These are phyloP conservation scores for Oxystoma pomonae DNA, from an alignment of 2,888 invertebrate genomes.

Conservation along the genomic window DNA sequence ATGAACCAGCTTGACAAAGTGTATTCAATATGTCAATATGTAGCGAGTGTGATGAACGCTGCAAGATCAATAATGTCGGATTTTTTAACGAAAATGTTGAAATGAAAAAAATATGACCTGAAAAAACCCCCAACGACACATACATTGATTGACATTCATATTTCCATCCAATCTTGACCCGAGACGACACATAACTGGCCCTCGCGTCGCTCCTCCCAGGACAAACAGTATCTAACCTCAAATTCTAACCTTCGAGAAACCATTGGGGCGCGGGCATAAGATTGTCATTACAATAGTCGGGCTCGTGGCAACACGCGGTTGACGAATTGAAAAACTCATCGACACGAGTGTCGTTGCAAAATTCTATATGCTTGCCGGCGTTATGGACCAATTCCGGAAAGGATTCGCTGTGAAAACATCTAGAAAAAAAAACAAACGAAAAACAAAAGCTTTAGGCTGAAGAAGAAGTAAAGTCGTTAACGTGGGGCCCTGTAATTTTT, in stretches of 20 bases:
- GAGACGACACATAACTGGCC: not conserved
- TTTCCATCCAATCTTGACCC: not conserved
- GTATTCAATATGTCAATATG: too few relatives aligned
- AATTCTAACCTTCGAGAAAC: slow-evolving; percentile 17
- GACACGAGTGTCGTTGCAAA: slow-evolving; percentile 35
- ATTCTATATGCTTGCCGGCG: slow-evolving; percentile 34
- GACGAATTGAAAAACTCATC: slow-evolving; percentile 29
- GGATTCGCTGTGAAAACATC: slow-evolving; percentile 35
- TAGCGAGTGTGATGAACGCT: too few relatives aligned
- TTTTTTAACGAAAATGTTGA: too few relatives aligned
- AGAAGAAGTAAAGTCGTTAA: not conserved
- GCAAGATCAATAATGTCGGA: too few relatives aligned
- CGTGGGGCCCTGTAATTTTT: not conserved
- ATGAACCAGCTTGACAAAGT: too few relatives aligned
- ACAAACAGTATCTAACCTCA: slow-evolving; percentile 1
- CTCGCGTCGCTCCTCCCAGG: not conserved
- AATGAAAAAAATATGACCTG: too few relatives aligned
- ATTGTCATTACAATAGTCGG: slow-evolving; percentile 66
- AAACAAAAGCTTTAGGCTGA: slow-evolving; percentile 1
- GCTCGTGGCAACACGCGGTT: slow-evolving; percentile 57
- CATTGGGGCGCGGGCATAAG: not conserved
- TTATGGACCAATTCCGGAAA: slow-evolving; percentile 33
- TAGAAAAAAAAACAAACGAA: slow-evolving; percentile 30
- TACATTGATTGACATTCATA: too few relatives aligned
- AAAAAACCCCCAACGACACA: too few relatives aligned